phyloP scores from a whole-genome alignment of 1,140 invertebrate genomes.

The Cotesia vestalis region DNA sequence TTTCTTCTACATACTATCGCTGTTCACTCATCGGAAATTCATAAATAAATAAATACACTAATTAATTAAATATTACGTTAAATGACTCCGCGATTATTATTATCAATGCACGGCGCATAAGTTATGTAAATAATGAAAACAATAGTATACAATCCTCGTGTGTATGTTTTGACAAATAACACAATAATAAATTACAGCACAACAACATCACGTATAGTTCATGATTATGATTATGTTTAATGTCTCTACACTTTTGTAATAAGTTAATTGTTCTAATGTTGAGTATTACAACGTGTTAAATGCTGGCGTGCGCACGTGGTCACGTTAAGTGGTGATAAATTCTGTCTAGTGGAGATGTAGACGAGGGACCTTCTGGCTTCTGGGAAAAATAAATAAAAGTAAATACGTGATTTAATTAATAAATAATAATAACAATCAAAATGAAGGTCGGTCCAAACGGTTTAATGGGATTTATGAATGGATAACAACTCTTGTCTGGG shows the following conservation, averaged over 20 bases:
- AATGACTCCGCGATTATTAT: too few species aligned
- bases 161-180: too few species aligned
- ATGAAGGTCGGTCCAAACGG: constrained; percentile 33
- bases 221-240: too few species aligned
- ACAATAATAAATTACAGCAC: too few species aligned
- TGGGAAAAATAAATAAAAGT: too few species aligned
- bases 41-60: background rate
- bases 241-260: background rate
- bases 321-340: background rate
- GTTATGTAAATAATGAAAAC: too few species aligned
- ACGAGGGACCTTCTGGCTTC: background rate
- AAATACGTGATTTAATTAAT: background rate
- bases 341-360: background rate
- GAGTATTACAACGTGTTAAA: background rate
- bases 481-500: constrained; percentile 47
- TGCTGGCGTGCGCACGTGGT: background rate
- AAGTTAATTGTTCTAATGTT: background rate
- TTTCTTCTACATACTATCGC: background rate
- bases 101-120: too few species aligned
- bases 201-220: too few species aligned
- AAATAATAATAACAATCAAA: constrained; percentile 9
- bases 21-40: background rate
- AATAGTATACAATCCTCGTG: too few species aligned
- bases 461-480: constrained; percentile 59
- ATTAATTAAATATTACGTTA: too few species aligned